Base-by-base conservation (phyloP, 2,888 invertebrate species). In the Drosophila colorata region DNA sequence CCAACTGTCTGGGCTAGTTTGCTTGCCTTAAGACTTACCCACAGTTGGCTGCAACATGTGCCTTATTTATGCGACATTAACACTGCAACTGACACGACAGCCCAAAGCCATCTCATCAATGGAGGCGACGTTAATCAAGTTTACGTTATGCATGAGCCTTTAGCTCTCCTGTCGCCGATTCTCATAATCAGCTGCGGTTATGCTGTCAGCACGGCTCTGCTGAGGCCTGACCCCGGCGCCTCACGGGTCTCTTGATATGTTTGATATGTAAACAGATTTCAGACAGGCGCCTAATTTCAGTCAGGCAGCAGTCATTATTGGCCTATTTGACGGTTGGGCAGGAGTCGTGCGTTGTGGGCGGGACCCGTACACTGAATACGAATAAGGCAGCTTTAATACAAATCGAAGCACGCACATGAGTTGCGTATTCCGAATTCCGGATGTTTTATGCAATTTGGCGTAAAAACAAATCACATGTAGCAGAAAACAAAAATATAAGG, bases 381-480 rank as follows among this genome's bases (percentile, higher is more conserved):
- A 73, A 78, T 65, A 68, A 49, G 52, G 37, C 61, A 58, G 43
- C 83, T 67, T 78, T 63, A 74, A 80, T 63, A 53, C 61, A 78
- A 79, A 83, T 83, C 65, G 72, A 78, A 61, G 71, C 78, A 74
- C 74, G 73, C 68, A 74, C 69, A 68, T 56, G 41, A 51, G 47
- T 28, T 52, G 44, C 76, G 76, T 61, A 69, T 74, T 63, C 35
- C 53, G 76, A 60, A 79, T 85, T 63, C 61, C 66, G 47, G 44
- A 77, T 81, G 79, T 65, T 78, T 75, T 80, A 78, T 75, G 80
- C 78, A 80, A 83, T 86, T 83, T 78, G 73, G 65, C 80, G 69
- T 67, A 80, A 86, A 77, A 82, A 83, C 82, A 82, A 82, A 82
- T 85, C 86, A 71, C 68, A 75, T 69, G 73, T 60, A 70, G 59